Base-by-base conservation (phyloP, 1,140 invertebrate species). In the Elymnias hypermnestra region DNA sequence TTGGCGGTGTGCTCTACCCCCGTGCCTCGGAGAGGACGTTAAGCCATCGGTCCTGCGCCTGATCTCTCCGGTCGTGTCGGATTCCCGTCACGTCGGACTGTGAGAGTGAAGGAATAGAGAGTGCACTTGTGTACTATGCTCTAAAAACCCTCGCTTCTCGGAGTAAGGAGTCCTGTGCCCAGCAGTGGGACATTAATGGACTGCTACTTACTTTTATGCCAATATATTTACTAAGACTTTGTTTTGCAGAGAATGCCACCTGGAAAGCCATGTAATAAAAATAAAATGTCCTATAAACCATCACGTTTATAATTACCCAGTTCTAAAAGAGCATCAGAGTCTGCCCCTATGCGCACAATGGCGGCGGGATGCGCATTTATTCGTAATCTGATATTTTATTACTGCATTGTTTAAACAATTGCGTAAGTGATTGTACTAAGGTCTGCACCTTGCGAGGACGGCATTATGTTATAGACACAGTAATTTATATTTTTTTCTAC, bases 341-440 rank as follows among this genome's bases (percentile, higher is more conserved):
- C 39, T 23, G 40, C 57, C 61, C 60, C 58, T 53, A 62, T 62
- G 25, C 31, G 28, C 39, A 33, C 29, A 50, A 36, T 46, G 50
- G 36, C 52, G 45, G 14, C 48, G 37, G 56, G 67, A 65, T 73
- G 73, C 47, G 68, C 72, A 72, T 70, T 72, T 72, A 61, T 66
- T 68, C 59, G 72, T 69, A 74, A 77, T 58, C 66, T 52, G 72
- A 76, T 76, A 76, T 67, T 76, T 76, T 74, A 77, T 74, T 72
- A 68, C 53, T 29, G 57, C 60, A 67, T 70, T 77, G 69, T 74
- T 77, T 77, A 74, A 77, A 74, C 74, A 77, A 77, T 77, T 77
- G 74, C 70, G 71, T 70, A 65, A 77, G 73, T 72, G 71, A 74
- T 70, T 77, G 71, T 70, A 66, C 55, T 53, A 56, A 57, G 64